A percentile compares a stretch with the other conserved stretches of the same genome.
Evolutionary conservation across 92 coral and sea anemone genomes (phyloP).

Genomic region (Blastomussa wellsi): DNA sequence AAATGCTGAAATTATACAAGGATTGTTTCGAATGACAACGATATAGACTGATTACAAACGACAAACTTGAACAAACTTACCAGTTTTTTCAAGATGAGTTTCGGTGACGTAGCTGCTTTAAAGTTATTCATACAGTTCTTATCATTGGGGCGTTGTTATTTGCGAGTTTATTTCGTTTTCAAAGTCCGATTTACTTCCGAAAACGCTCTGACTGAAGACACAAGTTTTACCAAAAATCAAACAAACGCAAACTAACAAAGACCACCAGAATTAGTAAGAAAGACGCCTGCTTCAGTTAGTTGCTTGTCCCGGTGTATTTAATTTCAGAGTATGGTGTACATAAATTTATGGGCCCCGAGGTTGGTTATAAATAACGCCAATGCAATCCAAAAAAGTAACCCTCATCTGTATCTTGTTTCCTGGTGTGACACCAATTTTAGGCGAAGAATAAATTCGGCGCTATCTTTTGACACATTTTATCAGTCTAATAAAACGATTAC

Average conservation of each 20-base stretch:
- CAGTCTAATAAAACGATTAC: neutral
- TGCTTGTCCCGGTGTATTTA: neutral
- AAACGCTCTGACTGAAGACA: neutral
- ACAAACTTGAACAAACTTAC: no score
- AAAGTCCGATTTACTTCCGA: neutral
- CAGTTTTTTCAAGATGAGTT: no score
- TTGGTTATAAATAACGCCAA: neutral
- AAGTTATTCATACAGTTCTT: no score
- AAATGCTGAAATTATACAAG: no score
- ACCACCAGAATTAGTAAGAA: neutral
- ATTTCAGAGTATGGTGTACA: neutral
- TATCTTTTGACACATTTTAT: neutral
- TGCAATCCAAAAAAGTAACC: neutral
- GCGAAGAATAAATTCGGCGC: neutral
- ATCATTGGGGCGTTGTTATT: neutral
- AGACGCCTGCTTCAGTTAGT: neutral
- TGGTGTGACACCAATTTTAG: neutral
- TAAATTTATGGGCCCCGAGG: neutral
- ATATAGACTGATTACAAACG: no score
- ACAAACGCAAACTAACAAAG: neutral
- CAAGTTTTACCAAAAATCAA: neutral
- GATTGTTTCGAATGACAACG: no score
- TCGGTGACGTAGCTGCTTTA: no score
- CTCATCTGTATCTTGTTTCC: neutral
- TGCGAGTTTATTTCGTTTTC: neutral